Evolutionary conservation across 2,888 invertebrate species (phyloP).

Genomic region (Epiblema foenella): DNA sequence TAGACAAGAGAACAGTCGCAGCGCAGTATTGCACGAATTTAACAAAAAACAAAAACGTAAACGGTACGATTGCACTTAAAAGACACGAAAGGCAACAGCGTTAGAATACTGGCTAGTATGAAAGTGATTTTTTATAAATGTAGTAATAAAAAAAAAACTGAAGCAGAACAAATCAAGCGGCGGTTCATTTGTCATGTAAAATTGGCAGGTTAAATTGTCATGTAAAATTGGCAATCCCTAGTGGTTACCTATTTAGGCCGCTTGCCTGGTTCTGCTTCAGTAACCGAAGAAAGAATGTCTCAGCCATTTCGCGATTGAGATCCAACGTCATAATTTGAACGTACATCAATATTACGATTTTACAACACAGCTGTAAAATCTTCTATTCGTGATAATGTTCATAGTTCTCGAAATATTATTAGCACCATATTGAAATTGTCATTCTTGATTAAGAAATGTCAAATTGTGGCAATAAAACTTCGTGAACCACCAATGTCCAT

Average conservation of each 20-base stretch:
- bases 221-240: neutral
- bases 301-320: constrained; percentile 22
- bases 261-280: neutral
- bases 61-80: constrained; percentile 46
- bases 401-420: constrained; percentile 9
- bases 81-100: constrained; percentile 53
- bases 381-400: neutral
- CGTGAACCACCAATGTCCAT: neutral
- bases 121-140: constrained; percentile 1
- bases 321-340: constrained; percentile 21
- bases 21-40: constrained; percentile 58
- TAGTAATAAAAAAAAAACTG: constrained; percentile 18
- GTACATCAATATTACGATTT: constrained; percentile 8
- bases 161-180: neutral
- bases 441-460: neutral
- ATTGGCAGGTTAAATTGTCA: neutral
- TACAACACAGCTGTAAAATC: neutral
- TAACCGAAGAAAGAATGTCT: constrained; percentile 3
- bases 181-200: constrained; percentile 7
- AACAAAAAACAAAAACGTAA: constrained; percentile 47
- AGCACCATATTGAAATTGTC: constrained; percentile 1
- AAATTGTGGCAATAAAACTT: neutral
- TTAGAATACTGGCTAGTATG: constrained; percentile 3
- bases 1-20: constrained; percentile 50
- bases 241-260: constrained; percentile 1